These are phyloP conservation scores for Denticeps clupeoides DNA, from an alignment of 2,797 vertebrate species.

Conservation along the genomic window DNA sequence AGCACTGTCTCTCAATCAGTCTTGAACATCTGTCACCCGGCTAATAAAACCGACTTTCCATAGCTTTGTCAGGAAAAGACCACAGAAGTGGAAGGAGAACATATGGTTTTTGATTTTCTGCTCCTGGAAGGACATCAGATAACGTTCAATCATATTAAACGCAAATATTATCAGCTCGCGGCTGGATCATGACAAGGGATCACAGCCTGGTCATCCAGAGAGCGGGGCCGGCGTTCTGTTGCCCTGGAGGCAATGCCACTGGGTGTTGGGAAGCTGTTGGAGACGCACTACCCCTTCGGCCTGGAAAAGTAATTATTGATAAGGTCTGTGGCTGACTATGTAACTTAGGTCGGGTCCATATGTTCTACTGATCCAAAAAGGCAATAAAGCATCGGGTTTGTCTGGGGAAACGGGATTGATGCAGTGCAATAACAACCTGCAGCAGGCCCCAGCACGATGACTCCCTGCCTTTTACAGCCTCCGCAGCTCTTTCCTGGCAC, in stretches of 20 bases:
- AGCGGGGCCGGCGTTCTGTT: too few species aligned
- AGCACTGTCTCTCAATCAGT: neutral
- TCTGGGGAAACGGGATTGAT: conserved; percentile 4
- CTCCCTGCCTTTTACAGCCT: neutral
- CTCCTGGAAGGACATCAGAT: conserved; percentile 42
- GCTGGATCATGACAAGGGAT: conserved; percentile 20
- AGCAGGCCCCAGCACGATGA: too few species aligned
- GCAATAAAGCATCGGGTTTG: conserved; percentile 8
- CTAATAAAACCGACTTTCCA: conserved; percentile 16
- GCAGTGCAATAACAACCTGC: conserved; percentile 1
- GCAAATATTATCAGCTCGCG: conserved; percentile 33
- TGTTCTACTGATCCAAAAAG: conserved; percentile 7
- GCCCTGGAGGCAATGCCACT: neutral
- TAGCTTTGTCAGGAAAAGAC: conserved; percentile 28
- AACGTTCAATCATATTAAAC: conserved; percentile 42
- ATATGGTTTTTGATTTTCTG: conserved; percentile 34
- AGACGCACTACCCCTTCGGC: too few species aligned
- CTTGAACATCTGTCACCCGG: conserved; percentile 18
- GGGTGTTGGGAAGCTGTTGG: too few species aligned
- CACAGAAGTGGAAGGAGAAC: conserved; percentile 30
- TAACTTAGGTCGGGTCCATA: conserved; percentile 2
- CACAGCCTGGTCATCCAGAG: neutral
- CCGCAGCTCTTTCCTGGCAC: conserved; percentile 2
- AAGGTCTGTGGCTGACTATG: conserved; percentile 13
- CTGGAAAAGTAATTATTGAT: conserved; percentile 18